Base-by-base conservation (phyloP, 2,888 invertebrate genomes). In the Platynereis dumerilii region DNA sequence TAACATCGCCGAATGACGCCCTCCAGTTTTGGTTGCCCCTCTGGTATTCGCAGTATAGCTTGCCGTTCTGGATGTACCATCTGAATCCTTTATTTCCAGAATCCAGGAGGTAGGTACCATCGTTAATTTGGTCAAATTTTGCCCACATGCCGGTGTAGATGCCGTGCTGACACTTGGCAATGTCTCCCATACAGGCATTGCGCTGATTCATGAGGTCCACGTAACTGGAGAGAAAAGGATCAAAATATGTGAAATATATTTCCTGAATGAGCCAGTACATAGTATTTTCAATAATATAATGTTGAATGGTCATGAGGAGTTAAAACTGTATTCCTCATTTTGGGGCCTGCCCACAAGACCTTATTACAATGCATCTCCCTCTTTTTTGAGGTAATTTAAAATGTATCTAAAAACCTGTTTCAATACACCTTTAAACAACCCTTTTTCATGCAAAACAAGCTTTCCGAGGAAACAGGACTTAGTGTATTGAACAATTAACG, bases 131-230 rank as follows among this genome's bases (percentile, higher is more conserved):
- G n/a, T 67, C 61, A 62, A 78, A 80, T 24, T 72, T 73, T 22
- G 80, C 69, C 79, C 81, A 83, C 42, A 76, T 72, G 3, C 78
- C 74, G 1, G 79, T 64, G 17, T 76, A 78, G 57, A 82, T 70
- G 1, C 83, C 83, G 62, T 78, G 74, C 29, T 71, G 59, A 63
- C 83, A 83, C 1, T 69, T 62, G 3, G 67, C 63, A 17, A 79
- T 72, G 64, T 81, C 75, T 17, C 78, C 80, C 20, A 80, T 64
- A 65, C 83, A 83, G 1, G 78, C 72, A 22, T 73, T 73, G 3
- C 66, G 55, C 44, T 77, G 73, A 39, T 76, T 69, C 0, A 77
- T 78, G 5, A 78, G 61, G 59, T 78, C 77, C 7, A 81, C 66
- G 34, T 34, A 12, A 12, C 34, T 34, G 34, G 7, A 12, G 34